A percentile compares a stretch with the other conserved stretches of the same genome.
Evolutionary conservation across 2,888 invertebrate genomes (phyloP).

Genomic region (Cryptus armator): DNA sequence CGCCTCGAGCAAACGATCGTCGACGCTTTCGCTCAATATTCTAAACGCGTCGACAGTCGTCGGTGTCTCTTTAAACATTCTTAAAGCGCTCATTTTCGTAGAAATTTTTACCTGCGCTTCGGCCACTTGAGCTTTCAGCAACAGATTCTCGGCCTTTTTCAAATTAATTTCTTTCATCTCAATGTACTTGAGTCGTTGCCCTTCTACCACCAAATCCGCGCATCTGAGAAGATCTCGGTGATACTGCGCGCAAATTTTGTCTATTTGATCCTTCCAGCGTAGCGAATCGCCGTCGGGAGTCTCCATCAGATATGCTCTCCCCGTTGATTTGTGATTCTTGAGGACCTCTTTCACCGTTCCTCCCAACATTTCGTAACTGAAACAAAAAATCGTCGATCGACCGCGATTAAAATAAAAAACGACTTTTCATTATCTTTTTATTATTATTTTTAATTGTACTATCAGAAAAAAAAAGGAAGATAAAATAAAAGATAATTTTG

Average conservation of each 20-base stretch:
- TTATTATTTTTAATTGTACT: too few relatives aligned
- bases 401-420: too few relatives aligned
- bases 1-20: constrained; percentile 81
- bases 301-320: constrained; percentile 72
- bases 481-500: too few relatives aligned
- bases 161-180: constrained; percentile 78
- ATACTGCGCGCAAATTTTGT: constrained; percentile 81
- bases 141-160: constrained; percentile 79
- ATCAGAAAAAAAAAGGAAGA: too few relatives aligned
- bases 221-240: constrained; percentile 79
- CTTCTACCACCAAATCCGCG: constrained; percentile 80
- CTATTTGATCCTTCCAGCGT: constrained; percentile 82
- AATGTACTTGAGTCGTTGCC: constrained; percentile 81
- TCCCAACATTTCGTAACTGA: constrained; percentile 77
- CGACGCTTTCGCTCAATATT: constrained; percentile 82
- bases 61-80: constrained; percentile 85
- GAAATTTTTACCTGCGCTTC: constrained; percentile 81
- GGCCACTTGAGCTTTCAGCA: constrained; percentile 79
- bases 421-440: too few relatives aligned
- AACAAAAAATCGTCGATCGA: constrained; percentile 1
- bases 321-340: constrained; percentile 74
- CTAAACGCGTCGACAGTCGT: constrained; percentile 84
- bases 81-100: constrained; percentile 81
- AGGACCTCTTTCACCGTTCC: constrained; percentile 76
- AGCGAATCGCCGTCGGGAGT: constrained; percentile 74